Base-by-base conservation (phyloP, 2,113 vertebrate genomes). In the Hiodon tergisus region DNA sequence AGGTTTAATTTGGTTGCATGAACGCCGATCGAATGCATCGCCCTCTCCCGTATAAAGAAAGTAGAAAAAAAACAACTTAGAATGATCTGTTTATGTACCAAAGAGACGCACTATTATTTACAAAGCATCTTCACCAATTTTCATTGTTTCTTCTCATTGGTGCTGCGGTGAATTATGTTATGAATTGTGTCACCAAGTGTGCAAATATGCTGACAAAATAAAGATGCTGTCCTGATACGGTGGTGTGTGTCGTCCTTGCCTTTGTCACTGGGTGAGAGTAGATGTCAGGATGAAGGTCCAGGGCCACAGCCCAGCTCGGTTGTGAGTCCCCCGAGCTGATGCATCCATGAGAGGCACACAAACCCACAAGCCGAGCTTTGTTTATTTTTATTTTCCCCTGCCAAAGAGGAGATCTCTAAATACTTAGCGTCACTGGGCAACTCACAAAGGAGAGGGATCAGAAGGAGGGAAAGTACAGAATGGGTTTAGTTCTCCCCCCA, bases 351-450 rank as follows among this genome's bases (percentile, higher is more conserved):
- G 50, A 54, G 75, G 71, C 9, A 48, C 67, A n/a, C 71, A 31
- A 31, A 31, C 31, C 31, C 31, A 77, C 75, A 71, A 73, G 67
- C 78, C 63, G 66, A 31, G 55, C 73, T 71, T 78, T 78, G 77
- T 78, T 78, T 78, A 75, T 78, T 78, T 78, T 78, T 67, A 68
- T 78, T 46, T 63, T 46, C 31, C 31, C 10, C 70, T 72, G 78
- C 74, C 74, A 74, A 79, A 78, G 73, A 71, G 66, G 69, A 50
- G 53, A 71, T 77, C 71, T 59, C 78, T 77, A 79, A 77, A 79
- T 77, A 67, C 75, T 73, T 74, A 71, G 75, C 11, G 75, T 79
- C 61, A 67, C 75, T 75, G 71, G 70, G 78, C 75, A 74, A 77
- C 75, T 17, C 75, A 65, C 67, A 73, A 74, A 74, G 61, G 31